phyloP scores from a whole-genome alignment of 2,888 invertebrate genomes.

The Drosophila incognita region DNA sequence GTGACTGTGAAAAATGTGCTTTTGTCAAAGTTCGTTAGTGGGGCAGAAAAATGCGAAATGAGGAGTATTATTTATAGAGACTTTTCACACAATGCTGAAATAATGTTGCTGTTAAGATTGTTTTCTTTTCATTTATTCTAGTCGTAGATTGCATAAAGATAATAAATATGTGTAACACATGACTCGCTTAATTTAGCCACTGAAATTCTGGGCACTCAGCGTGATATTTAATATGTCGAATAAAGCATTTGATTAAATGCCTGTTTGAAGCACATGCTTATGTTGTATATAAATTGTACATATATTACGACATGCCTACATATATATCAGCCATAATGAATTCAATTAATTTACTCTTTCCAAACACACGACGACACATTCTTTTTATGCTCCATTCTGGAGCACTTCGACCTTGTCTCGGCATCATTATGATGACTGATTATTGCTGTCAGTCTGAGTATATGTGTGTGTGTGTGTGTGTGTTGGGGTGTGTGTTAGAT shows the following conservation, averaged over 20 bases:
- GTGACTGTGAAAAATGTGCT: not conserved
- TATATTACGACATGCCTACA: constrained; percentile 10
- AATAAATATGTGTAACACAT: constrained; percentile 32
- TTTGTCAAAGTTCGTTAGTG: not conserved
- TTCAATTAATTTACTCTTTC: constrained; percentile 75
- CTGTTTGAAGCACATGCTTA: constrained; percentile 48
- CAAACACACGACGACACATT: constrained; percentile 45
- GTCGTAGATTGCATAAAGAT: constrained; percentile 9
- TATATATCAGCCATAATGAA: constrained; percentile 72
- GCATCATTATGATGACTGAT: constrained; percentile 75
- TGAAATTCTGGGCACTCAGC: constrained; percentile 35
- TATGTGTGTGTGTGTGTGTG: constrained; percentile 6
- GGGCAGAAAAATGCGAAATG: not conserved
- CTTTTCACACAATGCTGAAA: not conserved
- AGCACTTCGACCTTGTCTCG: constrained; percentile 55
- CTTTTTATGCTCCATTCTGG: constrained; percentile 26
- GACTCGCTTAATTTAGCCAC: constrained; percentile 18
- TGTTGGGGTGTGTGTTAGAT: constrained; percentile 15
- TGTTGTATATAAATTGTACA: constrained; percentile 6
- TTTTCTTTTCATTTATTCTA: not conserved
- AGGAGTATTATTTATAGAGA: not conserved
- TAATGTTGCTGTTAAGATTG: not conserved
- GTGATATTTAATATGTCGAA: constrained; percentile 50
- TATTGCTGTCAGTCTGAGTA: constrained; percentile 54
- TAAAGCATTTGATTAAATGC: constrained; percentile 67